Base-by-base conservation (phyloP, 1,140 invertebrate species). In the Drosophila persimilis region DNA sequence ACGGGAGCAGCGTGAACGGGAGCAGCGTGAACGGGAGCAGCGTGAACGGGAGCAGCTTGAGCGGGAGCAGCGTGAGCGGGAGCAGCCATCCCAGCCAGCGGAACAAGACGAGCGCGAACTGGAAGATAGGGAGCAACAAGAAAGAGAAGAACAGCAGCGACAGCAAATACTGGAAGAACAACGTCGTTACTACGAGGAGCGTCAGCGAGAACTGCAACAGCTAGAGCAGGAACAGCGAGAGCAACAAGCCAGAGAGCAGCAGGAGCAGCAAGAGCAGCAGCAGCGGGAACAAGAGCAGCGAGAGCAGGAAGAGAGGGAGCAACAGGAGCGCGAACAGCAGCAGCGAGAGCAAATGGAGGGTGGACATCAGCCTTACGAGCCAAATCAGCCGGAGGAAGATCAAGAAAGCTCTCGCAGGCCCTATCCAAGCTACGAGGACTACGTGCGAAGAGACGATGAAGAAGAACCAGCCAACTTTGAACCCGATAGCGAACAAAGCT, bases 251-350 rank as follows among this genome's bases (percentile, higher is more conserved):
- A 58, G 44, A 1, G 44, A 53, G 2, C 5, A 20, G 11, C 44
- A 39, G n/a, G 41, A 61, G 17, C 26, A 24, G 5, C 67, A 44
- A 8, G 56, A 62, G 13, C 43, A 62, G n/a, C 56, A 41, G 22
- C 26, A 70, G 15, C 44, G 50, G 11, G 59, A 55, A 35, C n/a
- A 48, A 22, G 45, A 44, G 3, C 51, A 70, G n/a, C 35, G 39
- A 15, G 45, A 70, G 15, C 39, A 67, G 11, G 66, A 77, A 20
- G 51, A 71, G 31, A 6, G 45, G 9, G 55, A 66, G 7, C 56
- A 44, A 53, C 51, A 65, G 9, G 73, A 70, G 8, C 52, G 63
- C 0, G 78, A 80, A 7, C 57, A 75, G 15, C 59, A 70, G 17
- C 43, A 53, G 6, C 41, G 51, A 15, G 57, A 77, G 0, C 44